Evolutionary conservation across 2,888 invertebrate species (phyloP).

Genomic region (Hypomecis punctinalis): DNA sequence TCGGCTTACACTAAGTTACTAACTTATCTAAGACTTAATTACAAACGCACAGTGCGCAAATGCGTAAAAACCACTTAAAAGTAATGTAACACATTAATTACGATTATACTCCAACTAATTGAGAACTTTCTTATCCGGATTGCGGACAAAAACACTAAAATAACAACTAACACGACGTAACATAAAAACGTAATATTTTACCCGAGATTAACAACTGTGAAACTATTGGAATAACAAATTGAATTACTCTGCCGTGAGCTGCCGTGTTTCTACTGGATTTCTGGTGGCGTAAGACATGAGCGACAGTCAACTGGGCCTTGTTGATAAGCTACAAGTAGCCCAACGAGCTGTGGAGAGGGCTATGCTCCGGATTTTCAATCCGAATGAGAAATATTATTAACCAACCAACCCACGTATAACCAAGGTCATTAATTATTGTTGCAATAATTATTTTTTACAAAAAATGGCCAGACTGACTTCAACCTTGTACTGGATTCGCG

Average conservation of each 20-base stretch:
- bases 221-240: slow-evolving; percentile 22
- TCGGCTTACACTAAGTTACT: no score
- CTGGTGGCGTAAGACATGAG: slow-evolving; percentile 7
- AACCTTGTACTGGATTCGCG: no score
- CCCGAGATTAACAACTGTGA: slow-evolving; percentile 17
- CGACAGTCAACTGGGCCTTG: neutral
- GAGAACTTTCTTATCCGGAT: slow-evolving; percentile 21
- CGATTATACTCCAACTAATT: neutral
- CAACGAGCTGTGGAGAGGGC: no score
- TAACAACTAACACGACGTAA: slow-evolving; percentile 4
- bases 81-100: neutral
- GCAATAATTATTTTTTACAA: no score
- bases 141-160: neutral
- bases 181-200: slow-evolving; percentile 25
- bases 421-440: no score
- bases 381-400: no score
- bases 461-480: no score
- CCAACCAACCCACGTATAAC: no score
- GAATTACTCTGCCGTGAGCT: slow-evolving; percentile 16
- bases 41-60: neutral
- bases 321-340: no score
- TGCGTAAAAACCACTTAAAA: neutral
- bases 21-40: neutral
- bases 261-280: slow-evolving; percentile 13
- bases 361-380: no score